Percentiles rank a stretch among this genome's conserved stretches.
Evolutionary conservation across 2,797 vertebrate species (phyloP).

Genomic region (Paratrypauchen microcephalus): DNA sequence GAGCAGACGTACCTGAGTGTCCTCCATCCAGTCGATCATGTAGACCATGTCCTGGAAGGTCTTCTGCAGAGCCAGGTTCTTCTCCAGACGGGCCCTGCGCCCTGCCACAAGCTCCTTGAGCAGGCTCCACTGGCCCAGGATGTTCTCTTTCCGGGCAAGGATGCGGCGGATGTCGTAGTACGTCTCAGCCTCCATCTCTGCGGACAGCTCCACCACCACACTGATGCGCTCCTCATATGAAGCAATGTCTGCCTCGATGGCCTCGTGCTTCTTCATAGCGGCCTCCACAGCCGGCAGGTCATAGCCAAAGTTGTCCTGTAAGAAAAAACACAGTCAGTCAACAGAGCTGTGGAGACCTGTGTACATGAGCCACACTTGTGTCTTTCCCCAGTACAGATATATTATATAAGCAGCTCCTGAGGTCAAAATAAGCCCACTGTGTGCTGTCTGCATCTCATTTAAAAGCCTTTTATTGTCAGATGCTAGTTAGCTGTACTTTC

Average conservation of each 20-base stretch:
- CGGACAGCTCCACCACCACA: constrained; percentile 86
- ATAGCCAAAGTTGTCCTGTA: constrained; percentile 94
- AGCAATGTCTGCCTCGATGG: constrained; percentile 93
- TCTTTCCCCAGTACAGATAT: too few species aligned
- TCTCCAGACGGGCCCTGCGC: constrained; percentile 84
- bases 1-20: constrained; percentile 83
- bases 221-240: constrained; percentile 92
- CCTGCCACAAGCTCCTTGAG: constrained; percentile 86
- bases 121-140: constrained; percentile 90
- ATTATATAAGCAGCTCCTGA: too few species aligned
- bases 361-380: not conserved
- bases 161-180: constrained; percentile 90
- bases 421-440: too few species aligned
- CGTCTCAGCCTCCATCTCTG: constrained; percentile 86
- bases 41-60: constrained; percentile 98
- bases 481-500: too few species aligned
- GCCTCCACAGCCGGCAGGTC: constrained; percentile 94
- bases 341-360: not conserved
- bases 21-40: constrained; percentile 99
- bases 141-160: constrained; percentile 86
- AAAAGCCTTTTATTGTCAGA: too few species aligned
- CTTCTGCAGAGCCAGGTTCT: constrained; percentile 91
- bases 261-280: constrained; percentile 97
- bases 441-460: too few species aligned
- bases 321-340: not conserved